Conservation (phyloP, 2,113 vertebrate genomes). For the Thunnus thynnus region DNA sequence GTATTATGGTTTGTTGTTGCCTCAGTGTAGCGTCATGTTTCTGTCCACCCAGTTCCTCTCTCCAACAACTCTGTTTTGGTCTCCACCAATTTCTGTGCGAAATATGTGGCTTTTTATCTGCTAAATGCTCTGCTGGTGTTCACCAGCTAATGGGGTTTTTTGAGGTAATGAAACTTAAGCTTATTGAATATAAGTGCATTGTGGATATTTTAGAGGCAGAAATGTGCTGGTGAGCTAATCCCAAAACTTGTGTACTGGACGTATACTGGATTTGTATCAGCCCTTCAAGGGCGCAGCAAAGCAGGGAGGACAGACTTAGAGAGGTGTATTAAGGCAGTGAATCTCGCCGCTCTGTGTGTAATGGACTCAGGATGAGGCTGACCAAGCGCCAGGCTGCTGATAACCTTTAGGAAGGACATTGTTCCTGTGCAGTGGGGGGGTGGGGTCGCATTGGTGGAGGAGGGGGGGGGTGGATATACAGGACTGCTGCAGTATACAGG, state of each 20-base stretch:
- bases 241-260: slow-evolving; percentile 29
- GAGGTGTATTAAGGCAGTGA: slow-evolving; percentile 80
- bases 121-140: too few relatives aligned
- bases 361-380: slow-evolving; percentile 84
- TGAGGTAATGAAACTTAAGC: not conserved
- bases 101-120: too few relatives aligned
- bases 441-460: slow-evolving; percentile 7
- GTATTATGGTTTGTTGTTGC: not conserved
- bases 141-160: too few relatives aligned
- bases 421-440: slow-evolving; percentile 70
- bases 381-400: slow-evolving; percentile 80
- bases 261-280: slow-evolving; percentile 62
- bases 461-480: slow-evolving; percentile 3
- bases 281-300: slow-evolving; percentile 66
- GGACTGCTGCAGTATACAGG: slow-evolving; percentile 64
- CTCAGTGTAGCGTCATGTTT: not conserved
- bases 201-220: slow-evolving; percentile 13
- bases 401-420: slow-evolving; percentile 87
- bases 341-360: slow-evolving; percentile 78
- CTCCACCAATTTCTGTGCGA: too few relatives aligned
- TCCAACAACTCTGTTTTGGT: too few relatives aligned
- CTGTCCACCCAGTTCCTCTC: too few relatives aligned
- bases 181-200: not conserved
- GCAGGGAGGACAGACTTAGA: slow-evolving; percentile 74
- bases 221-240: slow-evolving; percentile 32